Percentiles rank a stretch among this genome's conserved stretches.
These are phyloP conservation scores for Anguilla japonica DNA, from an alignment of 2,113 vertebrate species.

Conservation along the genomic window DNA sequence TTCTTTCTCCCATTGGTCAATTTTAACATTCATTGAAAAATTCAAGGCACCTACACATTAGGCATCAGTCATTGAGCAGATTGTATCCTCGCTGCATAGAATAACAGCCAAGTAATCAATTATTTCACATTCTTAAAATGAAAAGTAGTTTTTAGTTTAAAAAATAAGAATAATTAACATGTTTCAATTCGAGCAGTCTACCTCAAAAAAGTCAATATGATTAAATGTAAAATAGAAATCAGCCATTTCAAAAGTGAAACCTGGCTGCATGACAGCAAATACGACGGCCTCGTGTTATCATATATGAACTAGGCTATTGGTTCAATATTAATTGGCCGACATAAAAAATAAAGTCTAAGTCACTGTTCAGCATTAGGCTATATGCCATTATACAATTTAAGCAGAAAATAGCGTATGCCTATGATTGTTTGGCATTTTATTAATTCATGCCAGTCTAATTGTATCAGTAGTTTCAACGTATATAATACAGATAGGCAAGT, in stretches of 20 bases:
- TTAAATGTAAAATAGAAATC: not conserved
- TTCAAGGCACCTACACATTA: no score
- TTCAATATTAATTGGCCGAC: no score
- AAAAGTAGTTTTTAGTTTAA: no score
- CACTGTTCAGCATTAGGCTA: not conserved
- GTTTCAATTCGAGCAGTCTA: no score
- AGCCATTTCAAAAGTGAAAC: not conserved
- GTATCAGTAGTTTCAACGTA: not conserved
- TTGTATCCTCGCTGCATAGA: not conserved
- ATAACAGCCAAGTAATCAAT: not conserved
- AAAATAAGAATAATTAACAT: no score
- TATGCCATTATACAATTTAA: no score
- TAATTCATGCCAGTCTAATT: not conserved
- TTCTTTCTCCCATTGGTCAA: not conserved
- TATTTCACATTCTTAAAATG: not conserved
- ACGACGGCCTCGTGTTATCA: not conserved
- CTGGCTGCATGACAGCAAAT: not conserved
- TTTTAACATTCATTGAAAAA: no score
- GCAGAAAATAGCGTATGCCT: not conserved
- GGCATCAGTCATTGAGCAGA: not conserved
- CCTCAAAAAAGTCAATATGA: no score
- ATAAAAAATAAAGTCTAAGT: not conserved
- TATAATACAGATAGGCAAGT: not conserved
- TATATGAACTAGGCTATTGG: no score
- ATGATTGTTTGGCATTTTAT: not conserved